phyloP scores from a whole-genome alignment of 2,797 vertebrate species.

The Leontopithecus rosalia region DNA sequence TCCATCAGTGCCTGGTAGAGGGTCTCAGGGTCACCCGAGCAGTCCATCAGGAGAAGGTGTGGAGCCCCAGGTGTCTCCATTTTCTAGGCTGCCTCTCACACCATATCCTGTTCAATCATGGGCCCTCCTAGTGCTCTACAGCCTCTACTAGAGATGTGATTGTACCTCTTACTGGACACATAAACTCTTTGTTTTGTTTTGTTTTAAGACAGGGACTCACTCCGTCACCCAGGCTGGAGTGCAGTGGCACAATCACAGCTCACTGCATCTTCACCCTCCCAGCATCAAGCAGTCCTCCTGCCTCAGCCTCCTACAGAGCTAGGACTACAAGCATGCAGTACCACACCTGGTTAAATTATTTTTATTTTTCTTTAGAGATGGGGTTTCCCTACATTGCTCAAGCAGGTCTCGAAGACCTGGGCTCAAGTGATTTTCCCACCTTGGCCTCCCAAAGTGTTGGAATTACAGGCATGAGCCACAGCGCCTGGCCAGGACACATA shows the following conservation, averaged over 20 bases:
- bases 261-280: background rate
- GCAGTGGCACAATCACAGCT: background rate
- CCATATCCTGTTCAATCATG: background rate
- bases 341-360: background rate
- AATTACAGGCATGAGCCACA: background rate
- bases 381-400: background rate
- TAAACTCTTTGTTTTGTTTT: background rate
- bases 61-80: background rate
- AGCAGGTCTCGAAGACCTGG: background rate
- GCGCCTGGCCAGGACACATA: no score
- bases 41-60: background rate
- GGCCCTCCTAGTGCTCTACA: background rate
- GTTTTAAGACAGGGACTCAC: background rate
- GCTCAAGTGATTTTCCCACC: background rate
- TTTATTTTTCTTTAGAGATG: background rate
- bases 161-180: no score
- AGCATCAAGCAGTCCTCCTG: background rate
- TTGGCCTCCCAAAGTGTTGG: background rate
- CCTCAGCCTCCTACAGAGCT: background rate
- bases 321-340: background rate
- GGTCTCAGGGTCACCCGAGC: background rate
- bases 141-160: background rate
- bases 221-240: background rate
- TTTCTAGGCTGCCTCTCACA: background rate
- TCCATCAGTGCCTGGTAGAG: background rate